These are phyloP conservation scores for Austrolebias charrua DNA, from an alignment of 2,797 vertebrate species.

Conservation along the genomic window DNA sequence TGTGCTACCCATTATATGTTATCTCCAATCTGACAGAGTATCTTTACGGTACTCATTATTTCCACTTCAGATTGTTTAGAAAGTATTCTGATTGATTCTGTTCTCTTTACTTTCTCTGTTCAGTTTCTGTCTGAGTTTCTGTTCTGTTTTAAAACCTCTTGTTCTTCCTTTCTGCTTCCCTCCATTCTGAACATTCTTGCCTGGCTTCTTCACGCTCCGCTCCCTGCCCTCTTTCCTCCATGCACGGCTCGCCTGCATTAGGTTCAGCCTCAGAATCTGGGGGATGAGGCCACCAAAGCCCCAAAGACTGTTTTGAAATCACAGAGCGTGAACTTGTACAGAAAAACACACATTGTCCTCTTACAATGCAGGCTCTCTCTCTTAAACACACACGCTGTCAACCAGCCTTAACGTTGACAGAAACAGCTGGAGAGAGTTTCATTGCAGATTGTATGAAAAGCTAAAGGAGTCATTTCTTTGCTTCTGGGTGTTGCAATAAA, in stretches of 20 bases:
- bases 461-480: constrained; percentile 27
- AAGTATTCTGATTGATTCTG: background rate
- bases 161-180: constrained; percentile 5
- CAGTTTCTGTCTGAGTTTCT: background rate
- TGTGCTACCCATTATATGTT: constrained; percentile 14
- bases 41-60: constrained; percentile 6
- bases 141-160: constrained; percentile 2
- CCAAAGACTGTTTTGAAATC: constrained; percentile 64
- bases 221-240: constrained; percentile 46
- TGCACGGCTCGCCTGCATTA: constrained; percentile 37
- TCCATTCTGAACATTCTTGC: constrained; percentile 17
- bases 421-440: constrained; percentile 30
- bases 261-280: constrained; percentile 56
- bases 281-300: constrained; percentile 64
- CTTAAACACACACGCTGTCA: too few species aligned
- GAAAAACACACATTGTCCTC: constrained; percentile 54
- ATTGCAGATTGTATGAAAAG: constrained; percentile 31
- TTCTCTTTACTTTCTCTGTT: background rate
- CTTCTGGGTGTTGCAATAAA: constrained; percentile 27
- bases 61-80: background rate
- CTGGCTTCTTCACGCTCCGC: constrained; percentile 52
- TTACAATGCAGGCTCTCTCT: constrained; percentile 30
- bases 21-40: background rate
- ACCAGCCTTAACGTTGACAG: constrained; percentile 10
- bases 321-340: constrained; percentile 56